Evolutionary conservation across 2,113 vertebrate species (phyloP).

Genomic region (Rhinopomastus cyanomelas): DNA sequence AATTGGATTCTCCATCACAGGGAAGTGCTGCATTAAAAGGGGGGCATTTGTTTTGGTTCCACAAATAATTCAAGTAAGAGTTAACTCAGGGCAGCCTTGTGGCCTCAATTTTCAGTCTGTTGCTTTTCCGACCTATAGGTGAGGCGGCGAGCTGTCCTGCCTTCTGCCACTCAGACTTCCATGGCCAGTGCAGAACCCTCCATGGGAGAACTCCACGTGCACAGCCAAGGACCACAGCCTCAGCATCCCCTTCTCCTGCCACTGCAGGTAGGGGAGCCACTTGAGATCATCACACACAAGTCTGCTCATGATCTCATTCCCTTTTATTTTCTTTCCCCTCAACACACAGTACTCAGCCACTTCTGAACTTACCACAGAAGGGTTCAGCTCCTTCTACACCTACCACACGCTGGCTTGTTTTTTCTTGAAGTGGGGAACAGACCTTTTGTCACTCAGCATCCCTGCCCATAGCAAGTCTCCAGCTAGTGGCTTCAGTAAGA

Average conservation of each 20-base stretch:
- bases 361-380: not conserved
- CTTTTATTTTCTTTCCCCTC: not conserved
- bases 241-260: not conserved
- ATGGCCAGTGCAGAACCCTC: accelerated
- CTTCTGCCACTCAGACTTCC: not conserved
- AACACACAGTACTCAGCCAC: accelerated
- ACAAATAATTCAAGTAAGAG: not conserved
- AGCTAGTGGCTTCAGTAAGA: not conserved
- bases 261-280: not conserved
- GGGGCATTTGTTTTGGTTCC: not conserved
- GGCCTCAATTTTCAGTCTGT: not conserved
- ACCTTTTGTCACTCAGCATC: not conserved
- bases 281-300: accelerated
- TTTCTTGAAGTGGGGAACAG: not conserved
- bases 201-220: not conserved
- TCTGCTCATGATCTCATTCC: not conserved
- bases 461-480: not conserved
- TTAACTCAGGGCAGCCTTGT: not conserved
- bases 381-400: not conserved
- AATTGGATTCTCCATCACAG: not conserved
- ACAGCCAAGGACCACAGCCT: not conserved
- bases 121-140: not conserved
- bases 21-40: not conserved
- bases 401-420: not conserved
- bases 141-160: accelerated